Conservation (phyloP, 2,797 vertebrate genomes). For the Toxotes lorentzi region DNA sequence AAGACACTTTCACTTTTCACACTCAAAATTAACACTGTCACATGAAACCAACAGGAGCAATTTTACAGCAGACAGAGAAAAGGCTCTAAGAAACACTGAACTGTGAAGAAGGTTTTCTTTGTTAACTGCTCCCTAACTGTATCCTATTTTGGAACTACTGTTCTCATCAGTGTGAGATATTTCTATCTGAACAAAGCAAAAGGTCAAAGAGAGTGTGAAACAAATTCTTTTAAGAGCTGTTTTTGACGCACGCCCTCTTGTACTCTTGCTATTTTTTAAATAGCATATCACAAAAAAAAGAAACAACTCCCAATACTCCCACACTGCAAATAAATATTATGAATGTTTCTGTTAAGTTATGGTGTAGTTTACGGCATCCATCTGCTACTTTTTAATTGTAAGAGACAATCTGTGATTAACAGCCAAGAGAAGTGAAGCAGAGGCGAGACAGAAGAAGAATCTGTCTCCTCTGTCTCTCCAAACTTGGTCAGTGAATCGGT, state of each 20-base stretch:
- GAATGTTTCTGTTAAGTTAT: constrained; percentile 25
- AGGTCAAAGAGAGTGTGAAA: constrained; percentile 64
- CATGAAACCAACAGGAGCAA: constrained; percentile 23
- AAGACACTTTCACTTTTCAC: constrained; percentile 28
- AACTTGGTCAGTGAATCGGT: constrained; percentile 55
- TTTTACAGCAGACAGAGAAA: constrained; percentile 38
- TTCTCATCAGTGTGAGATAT: constrained; percentile 52
- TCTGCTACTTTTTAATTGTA: constrained; percentile 26
- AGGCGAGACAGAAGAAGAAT: constrained; percentile 21
- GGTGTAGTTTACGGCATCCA: constrained; percentile 1
- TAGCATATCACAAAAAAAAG: constrained; percentile 32
- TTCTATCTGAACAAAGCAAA: constrained; percentile 61
- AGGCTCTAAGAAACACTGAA: constrained; percentile 10
- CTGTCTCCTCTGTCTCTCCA: constrained; percentile 36
- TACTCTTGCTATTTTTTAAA: constrained; percentile 30
- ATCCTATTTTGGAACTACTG: constrained; percentile 51
- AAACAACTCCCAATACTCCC: constrained; percentile 53
- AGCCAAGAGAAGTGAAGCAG: constrained; percentile 8
- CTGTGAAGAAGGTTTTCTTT: constrained; percentile 35
- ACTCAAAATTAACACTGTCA: constrained; percentile 38
- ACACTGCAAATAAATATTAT: constrained; percentile 47
- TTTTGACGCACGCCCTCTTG: constrained; percentile 48
- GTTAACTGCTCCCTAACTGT: constrained; percentile 35
- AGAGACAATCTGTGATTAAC: constrained; percentile 43
- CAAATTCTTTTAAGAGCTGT: constrained; percentile 36